phyloP scores from a whole-genome alignment of 2,113 vertebrate genomes.

The Lampris megalopsis region DNA sequence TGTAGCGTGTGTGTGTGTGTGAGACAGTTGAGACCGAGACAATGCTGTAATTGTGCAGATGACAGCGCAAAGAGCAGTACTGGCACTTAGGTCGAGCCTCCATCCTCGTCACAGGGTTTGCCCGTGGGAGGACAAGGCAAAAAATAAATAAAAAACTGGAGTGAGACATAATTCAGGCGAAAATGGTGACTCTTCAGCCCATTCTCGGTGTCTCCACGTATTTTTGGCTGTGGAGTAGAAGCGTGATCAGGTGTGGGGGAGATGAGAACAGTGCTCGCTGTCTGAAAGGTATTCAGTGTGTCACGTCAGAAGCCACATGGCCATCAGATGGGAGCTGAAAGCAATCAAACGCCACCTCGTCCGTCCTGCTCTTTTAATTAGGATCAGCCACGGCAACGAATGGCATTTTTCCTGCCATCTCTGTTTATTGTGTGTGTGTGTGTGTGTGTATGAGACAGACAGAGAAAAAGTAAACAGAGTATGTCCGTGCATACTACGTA shows the following conservation, averaged over 20 bases:
- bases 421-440: neutral
- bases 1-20: neutral
- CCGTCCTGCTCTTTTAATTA: conserved; percentile 22
- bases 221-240: neutral
- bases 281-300: neutral
- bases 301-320: neutral
- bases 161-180: neutral
- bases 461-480: no score
- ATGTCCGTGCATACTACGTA: no score
- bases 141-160: conserved; percentile 3
- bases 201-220: neutral
- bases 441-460: conserved; percentile 13
- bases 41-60: conserved; percentile 20
- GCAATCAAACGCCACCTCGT: conserved; percentile 14
- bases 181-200: neutral
- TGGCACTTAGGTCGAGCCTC: conserved; percentile 14
- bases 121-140: conserved; percentile 11
- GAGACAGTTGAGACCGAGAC: neutral
- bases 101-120: conserved; percentile 27
- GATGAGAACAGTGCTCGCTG: neutral
- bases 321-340: conserved; percentile 19
- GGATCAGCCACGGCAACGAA: conserved; percentile 6
- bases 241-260: no score
- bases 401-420: neutral
- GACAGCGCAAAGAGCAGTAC: conserved; percentile 18